Conservation (phyloP, 1,140 invertebrate genomes). For the Tetramorium alpestre region DNA sequence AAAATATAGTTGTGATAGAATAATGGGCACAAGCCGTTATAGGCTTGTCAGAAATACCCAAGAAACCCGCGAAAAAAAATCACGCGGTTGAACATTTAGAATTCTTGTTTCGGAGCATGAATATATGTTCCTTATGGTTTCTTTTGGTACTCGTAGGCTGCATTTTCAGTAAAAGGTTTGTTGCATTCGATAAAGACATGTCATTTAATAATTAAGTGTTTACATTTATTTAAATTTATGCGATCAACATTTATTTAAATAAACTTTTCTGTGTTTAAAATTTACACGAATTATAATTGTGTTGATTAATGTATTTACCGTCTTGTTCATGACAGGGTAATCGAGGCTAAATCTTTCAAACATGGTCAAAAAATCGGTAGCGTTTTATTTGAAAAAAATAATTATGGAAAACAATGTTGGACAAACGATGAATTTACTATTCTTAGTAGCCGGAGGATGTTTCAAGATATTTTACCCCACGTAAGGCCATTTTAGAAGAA, state of each 20-base stretch:
- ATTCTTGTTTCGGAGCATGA: slow-evolving; percentile 73
- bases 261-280: background rate
- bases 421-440: slow-evolving; percentile 77
- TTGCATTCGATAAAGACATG: background rate
- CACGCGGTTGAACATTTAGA: slow-evolving; percentile 38
- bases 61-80: slow-evolving; percentile 54
- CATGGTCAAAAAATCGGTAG: slow-evolving; percentile 75
- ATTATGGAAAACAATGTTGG: slow-evolving; percentile 77
- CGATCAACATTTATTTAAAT: background rate
- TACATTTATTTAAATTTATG: background rate
- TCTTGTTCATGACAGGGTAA: slow-evolving; percentile 37
- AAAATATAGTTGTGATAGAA: slow-evolving; percentile 33
- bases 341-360: slow-evolving; percentile 62
- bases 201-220: background rate
- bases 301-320: background rate
- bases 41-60: slow-evolving; percentile 39
- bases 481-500: slow-evolving; percentile 56
- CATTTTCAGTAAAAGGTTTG: slow-evolving; percentile 60
- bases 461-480: slow-evolving; percentile 80
- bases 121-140: slow-evolving; percentile 70
- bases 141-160: slow-evolving; percentile 61
- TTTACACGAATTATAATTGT: background rate
- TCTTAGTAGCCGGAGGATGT: slow-evolving; percentile 76
- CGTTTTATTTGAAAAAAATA: slow-evolving; percentile 78
- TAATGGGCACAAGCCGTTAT: slow-evolving; percentile 50